Evolutionary conservation across 2,888 invertebrate species (phyloP), one percentile per base, ranked within the genome.

Genomic region (Oligia latruncula): DNA sequence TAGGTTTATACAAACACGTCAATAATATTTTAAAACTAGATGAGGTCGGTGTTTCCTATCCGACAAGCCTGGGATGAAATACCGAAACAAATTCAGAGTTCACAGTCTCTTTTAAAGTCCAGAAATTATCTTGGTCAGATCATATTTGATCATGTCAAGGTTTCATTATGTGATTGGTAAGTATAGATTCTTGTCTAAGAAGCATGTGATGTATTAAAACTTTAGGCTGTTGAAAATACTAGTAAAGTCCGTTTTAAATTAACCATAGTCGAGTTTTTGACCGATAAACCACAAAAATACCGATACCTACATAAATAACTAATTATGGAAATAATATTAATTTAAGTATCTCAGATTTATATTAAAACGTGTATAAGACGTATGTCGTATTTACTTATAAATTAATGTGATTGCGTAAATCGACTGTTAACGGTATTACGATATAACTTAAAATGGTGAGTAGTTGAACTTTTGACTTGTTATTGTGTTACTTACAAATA

Each of bases 341-440:
- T 58, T 68, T 64, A 20, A 80, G 13, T 74, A 58, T 65, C 62
- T 71, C 52, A 55, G 8, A 58, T 76, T 55, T 58, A n/a, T 77
- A 58, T 49, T 64, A 15, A n/a, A 58, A 65, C 29, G 49, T 60
- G 29, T 82, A 17, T 64, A 15, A 60, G 40, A 58, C 17, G 64
- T 43, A 46, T 46, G 1, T 46, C 17, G 64, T 43, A 46, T 46
- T 1, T 46, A 70, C 29, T 29, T 78, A 20, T 62, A 62, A 62
- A 64, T 68, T 60, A 35, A 77, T 65, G 66, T 67, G 58, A 62
- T 83, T 87, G 74, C 82, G 71, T 85, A 85, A 85, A 85, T 60
- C 55, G 52, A 68, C 62, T 58, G 15, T 83, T 67, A 60, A 72
- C 9, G 46, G 11, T 15, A 15, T 20, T 15, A 74, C 46, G 46